Conservation (phyloP, 2,113 vertebrate genomes). For the Poicephalus gulielmi region DNA sequence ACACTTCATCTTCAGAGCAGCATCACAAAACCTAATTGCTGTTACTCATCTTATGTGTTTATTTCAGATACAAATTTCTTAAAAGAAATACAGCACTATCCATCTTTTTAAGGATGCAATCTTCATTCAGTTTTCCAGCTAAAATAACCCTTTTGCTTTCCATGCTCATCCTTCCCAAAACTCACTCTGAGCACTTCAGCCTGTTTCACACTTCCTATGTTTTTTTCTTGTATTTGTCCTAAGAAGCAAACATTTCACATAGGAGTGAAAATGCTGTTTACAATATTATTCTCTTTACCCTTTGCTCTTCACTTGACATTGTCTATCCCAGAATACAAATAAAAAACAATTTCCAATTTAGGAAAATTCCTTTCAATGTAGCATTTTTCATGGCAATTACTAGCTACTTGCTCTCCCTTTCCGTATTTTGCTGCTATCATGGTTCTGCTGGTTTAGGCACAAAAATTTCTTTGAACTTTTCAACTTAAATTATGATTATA, state of each 20-base stretch:
- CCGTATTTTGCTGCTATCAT: neutral
- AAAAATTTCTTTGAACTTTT: neutral
- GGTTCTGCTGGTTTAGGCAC: neutral
- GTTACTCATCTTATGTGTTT: neutral
- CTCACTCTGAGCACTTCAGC: neutral
- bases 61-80: neutral
- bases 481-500: neutral
- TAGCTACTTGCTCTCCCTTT: neutral
- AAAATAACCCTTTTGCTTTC: neutral
- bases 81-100: neutral
- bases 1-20: neutral
- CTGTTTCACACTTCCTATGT: neutral
- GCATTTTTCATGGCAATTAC: neutral
- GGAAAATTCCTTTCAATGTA: neutral
- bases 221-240: neutral
- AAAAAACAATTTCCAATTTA: neutral
- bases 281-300: neutral
- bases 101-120: neutral
- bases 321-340: neutral
- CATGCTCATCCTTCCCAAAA: neutral
- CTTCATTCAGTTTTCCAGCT: neutral
- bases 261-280: neutral
- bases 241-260: neutral
- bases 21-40: neutral
- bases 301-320: neutral